Evolutionary conservation across 2,888 invertebrate genomes (phyloP).

Genomic region (Cephus nigrinus): DNA sequence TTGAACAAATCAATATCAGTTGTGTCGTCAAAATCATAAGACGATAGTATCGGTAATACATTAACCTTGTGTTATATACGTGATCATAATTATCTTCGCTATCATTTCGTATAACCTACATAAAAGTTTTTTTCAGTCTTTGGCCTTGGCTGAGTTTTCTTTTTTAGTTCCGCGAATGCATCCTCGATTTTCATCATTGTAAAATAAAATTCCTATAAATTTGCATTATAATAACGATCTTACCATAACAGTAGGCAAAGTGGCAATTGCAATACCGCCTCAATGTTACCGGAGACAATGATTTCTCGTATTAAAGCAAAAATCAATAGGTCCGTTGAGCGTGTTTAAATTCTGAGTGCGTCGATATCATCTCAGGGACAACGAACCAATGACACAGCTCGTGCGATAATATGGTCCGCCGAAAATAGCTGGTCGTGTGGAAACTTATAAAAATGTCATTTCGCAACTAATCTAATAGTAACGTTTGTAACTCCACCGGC

Average conservation of each 20-base stretch:
- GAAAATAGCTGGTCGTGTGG: neutral
- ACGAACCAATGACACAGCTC: neutral
- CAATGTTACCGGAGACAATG: neutral
- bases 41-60: too few species aligned
- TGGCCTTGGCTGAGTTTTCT: neutral
- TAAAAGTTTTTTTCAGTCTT: neutral
- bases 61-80: neutral
- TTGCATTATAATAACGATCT: neutral
- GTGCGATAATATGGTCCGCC: neutral
- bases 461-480: conserved; percentile 5
- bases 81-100: neutral
- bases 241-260: neutral
- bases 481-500: neutral
- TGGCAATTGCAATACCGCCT: neutral
- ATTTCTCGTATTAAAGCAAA: neutral
- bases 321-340: neutral
- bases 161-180: neutral
- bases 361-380: neutral
- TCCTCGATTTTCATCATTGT: neutral
- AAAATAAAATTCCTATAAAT: neutral
- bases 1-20: neutral
- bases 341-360: neutral
- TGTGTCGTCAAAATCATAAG: neutral
- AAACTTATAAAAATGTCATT: neutral
- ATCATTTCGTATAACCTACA: neutral